These are phyloP conservation scores for Falco naumanni DNA, from an alignment of 2,797 vertebrate species.

Conservation along the genomic window DNA sequence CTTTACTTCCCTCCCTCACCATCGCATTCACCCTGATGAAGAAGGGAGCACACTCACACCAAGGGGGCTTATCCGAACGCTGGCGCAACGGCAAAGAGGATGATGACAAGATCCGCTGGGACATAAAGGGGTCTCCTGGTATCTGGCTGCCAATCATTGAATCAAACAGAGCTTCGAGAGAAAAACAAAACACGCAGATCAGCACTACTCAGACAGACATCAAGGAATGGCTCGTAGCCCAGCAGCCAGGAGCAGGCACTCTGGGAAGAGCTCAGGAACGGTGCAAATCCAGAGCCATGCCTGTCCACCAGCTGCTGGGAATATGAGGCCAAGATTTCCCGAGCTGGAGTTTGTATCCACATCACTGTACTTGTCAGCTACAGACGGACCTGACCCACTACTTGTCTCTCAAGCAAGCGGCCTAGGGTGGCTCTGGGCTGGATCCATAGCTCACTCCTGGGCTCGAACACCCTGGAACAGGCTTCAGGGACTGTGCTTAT, in stretches of 20 bases:
- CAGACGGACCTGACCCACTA: background rate
- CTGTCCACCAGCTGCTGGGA: background rate
- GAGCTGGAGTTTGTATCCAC: background rate
- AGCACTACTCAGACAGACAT: background rate
- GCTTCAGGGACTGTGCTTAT: background rate
- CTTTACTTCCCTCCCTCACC: background rate
- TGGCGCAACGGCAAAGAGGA: conserved; percentile 81
- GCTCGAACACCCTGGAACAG: background rate
- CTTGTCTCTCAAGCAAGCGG: background rate
- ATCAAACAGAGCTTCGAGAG: conserved; percentile 84
- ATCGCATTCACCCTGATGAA: background rate
- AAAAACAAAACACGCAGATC: background rate
- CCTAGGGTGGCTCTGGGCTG: background rate
- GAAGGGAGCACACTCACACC: conserved; percentile 88
- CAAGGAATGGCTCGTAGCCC: background rate
- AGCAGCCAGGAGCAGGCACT: background rate
- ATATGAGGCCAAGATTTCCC: background rate
- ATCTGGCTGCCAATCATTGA: conserved; percentile 84
- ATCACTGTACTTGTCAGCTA: background rate
- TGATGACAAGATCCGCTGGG: conserved; percentile 88
- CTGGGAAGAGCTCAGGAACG: background rate
- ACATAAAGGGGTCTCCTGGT: conserved; percentile 86
- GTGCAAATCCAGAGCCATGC: background rate
- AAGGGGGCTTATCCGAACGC: conserved; percentile 91
- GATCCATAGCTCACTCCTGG: background rate